These are phyloP conservation scores for Magallana nippona DNA, from an alignment of 2,888 invertebrate species.

Conservation along the genomic window DNA sequence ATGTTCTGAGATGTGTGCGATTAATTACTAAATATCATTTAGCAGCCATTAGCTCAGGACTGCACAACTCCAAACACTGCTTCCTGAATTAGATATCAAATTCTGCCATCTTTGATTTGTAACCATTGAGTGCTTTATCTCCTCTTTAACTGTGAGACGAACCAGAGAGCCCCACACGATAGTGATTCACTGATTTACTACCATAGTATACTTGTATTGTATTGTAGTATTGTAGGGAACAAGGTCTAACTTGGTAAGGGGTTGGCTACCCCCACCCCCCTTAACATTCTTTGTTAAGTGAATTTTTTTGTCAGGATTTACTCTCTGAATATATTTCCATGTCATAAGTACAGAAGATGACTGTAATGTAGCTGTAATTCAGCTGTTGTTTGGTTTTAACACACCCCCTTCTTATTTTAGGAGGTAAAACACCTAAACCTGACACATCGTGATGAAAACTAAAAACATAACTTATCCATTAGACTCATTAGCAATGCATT, in stretches of 20 bases:
- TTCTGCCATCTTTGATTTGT: constrained; percentile 17
- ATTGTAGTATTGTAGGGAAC: too few species aligned
- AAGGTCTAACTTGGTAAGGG: too few species aligned
- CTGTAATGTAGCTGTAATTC: too few species aligned
- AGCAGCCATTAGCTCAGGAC: constrained; percentile 29
- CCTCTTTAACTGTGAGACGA: neutral
- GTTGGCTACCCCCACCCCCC: too few species aligned
- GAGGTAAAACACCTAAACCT: neutral
- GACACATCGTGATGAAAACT: constrained; percentile 7
- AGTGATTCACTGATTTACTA: neutral
- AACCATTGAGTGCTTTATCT: neutral
- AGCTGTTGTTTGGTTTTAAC: too few species aligned
- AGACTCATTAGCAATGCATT: constrained; percentile 18
- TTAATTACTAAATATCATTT: constrained; percentile 35
- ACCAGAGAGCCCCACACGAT: too few species aligned
- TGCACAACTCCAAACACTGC: constrained; percentile 4
- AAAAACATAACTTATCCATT: constrained; percentile 22
- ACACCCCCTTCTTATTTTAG: too few species aligned
- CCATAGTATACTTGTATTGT: too few species aligned
- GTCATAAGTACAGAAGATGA: too few species aligned
- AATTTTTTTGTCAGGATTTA: too few species aligned
- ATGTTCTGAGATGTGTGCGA: constrained; percentile 1
- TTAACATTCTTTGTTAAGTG: too few species aligned
- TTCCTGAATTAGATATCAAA: constrained; percentile 9
- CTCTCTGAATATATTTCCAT: too few species aligned